Percentiles rank a stretch among this genome's conserved stretches.
Evolutionary conservation across 2,113 vertebrate genomes (phyloP).

Genomic region (Rhegmatorhina hoffmannsi): DNA sequence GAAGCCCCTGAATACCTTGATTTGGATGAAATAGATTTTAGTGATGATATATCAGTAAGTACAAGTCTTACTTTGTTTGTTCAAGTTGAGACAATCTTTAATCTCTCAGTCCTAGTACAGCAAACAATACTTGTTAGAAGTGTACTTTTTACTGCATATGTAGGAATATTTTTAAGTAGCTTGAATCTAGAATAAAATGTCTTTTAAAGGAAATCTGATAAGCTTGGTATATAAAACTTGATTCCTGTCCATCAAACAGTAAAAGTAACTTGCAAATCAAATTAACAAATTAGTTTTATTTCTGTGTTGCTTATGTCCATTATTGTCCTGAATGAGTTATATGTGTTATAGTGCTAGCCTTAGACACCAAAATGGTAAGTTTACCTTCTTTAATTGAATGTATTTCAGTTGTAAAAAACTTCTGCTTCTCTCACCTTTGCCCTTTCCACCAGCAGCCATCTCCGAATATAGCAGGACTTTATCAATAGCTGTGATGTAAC

Average conservation of each 20-base stretch:
- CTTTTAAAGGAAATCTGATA: background rate
- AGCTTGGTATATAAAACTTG: background rate
- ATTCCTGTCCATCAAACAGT: background rate
- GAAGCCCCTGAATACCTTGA: constrained; percentile 98
- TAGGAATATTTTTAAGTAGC: background rate
- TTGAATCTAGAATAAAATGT: background rate
- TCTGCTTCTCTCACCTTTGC: background rate
- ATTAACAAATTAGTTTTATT: background rate
- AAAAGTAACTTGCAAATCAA: background rate
- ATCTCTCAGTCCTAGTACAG: background rate
- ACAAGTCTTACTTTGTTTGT: background rate
- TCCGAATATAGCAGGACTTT: background rate
- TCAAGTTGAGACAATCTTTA: background rate
- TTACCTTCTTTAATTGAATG: background rate
- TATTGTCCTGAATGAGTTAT: background rate
- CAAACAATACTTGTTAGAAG: background rate
- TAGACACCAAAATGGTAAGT: background rate
- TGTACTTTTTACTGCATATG: background rate
- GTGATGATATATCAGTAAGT: constrained; percentile 94
- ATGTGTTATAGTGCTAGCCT: background rate
- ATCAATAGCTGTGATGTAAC: background rate
- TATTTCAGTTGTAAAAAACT: background rate
- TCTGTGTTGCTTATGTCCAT: background rate
- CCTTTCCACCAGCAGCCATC: background rate
- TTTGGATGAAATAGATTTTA: constrained; percentile 99